These are phyloP conservation scores for Hydrocynus forskahlii DNA, from an alignment of 2,797 vertebrate species.

Conservation along the genomic window DNA sequence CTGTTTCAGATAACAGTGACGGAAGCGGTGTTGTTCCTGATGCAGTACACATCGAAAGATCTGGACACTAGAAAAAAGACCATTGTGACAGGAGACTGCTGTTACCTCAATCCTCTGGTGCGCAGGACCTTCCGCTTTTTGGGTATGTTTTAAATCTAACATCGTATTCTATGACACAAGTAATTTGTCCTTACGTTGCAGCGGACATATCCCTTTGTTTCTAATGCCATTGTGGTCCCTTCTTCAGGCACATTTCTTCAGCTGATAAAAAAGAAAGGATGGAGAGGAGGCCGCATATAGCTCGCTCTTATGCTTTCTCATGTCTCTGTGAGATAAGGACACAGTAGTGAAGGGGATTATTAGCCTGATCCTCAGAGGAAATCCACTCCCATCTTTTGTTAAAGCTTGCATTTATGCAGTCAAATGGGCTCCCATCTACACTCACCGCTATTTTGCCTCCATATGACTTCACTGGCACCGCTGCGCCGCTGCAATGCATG, in stretches of 20 bases:
- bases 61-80: slow-evolving; percentile 96
- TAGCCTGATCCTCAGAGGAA: slow-evolving; percentile 63
- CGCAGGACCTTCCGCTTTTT: slow-evolving; percentile 95
- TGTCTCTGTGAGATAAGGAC: slow-evolving; percentile 61
- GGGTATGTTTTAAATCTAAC: slow-evolving; percentile 76
- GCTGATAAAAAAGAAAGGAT: slow-evolving; percentile 29
- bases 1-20: slow-evolving; percentile 90
- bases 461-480: slow-evolving; percentile 10
- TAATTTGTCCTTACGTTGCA: neutral
- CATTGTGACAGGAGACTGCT: slow-evolving; percentile 95
- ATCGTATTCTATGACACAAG: neutral
- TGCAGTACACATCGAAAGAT: slow-evolving; percentile 96
- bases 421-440: slow-evolving; percentile 5
- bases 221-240: neutral
- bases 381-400: slow-evolving; percentile 56
- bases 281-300: neutral
- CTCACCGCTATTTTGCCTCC: neutral
- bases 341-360: slow-evolving; percentile 63
- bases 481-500: slow-evolving; percentile 4
- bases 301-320: slow-evolving; percentile 35
- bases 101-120: slow-evolving; percentile 96
- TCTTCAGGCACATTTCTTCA: neutral
- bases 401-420: slow-evolving; percentile 6
- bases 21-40: slow-evolving; percentile 95
- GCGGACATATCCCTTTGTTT: neutral